Conservation (phyloP, 2,797 vertebrate genomes). For the Simalia tracyae region DNA sequence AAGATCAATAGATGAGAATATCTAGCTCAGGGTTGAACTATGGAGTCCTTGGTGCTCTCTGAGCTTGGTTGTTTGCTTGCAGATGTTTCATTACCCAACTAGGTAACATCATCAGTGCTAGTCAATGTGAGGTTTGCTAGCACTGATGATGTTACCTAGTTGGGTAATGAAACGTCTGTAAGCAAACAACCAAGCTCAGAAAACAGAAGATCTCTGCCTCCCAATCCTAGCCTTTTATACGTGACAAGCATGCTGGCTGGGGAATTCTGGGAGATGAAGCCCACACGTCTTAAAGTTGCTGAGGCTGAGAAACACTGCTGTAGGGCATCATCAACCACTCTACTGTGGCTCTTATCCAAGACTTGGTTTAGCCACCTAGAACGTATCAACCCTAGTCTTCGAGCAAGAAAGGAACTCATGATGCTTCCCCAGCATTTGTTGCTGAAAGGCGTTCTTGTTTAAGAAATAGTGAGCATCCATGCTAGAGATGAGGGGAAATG, state of each 20-base stretch:
- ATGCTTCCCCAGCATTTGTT: background rate
- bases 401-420: background rate
- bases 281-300: background rate
- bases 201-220: background rate
- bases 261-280: background rate
- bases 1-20: background rate
- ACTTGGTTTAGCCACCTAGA: background rate
- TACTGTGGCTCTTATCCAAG: background rate
- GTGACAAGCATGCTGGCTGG: background rate
- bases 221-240: background rate
- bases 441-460: background rate
- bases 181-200: background rate
- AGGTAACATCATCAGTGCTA: background rate
- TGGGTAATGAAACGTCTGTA: background rate
- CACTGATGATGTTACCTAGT: background rate
- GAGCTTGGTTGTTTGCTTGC: background rate
- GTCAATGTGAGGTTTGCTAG: background rate
- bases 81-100: background rate
- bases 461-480: background rate
- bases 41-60: background rate
- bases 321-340: background rate
- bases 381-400: background rate
- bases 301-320: background rate
- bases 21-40: background rate
- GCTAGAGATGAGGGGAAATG: background rate